A percentile compares a stretch with the other conserved stretches of the same genome.
phyloP scores from a whole-genome alignment of 2,888 invertebrate genomes.

The Chromoteleia sp. region DNA sequence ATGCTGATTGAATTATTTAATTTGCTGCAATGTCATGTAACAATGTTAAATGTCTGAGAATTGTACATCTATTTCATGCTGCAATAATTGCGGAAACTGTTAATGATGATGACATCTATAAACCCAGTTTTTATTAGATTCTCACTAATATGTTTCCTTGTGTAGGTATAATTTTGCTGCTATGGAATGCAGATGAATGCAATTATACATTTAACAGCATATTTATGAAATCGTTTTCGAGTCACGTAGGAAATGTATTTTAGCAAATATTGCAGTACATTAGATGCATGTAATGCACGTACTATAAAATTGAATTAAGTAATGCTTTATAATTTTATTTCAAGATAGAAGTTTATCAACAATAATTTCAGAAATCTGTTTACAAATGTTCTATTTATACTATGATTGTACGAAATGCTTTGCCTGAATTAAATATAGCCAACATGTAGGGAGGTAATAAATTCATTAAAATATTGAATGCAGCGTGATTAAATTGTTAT shows the following conservation, averaged over 20 bases:
- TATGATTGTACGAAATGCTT: no score
- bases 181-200: slow-evolving; percentile 57
- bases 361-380: neutral
- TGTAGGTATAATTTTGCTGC: slow-evolving; percentile 45
- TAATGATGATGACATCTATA: slow-evolving; percentile 53
- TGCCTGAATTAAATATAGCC: no score
- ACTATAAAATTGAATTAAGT: slow-evolving; percentile 1
- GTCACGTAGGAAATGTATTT: slow-evolving; percentile 58
- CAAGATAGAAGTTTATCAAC: neutral
- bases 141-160: slow-evolving; percentile 47
- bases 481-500: neutral
- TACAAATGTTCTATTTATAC: no score
- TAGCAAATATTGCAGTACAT: slow-evolving; percentile 46
- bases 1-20: slow-evolving; percentile 6
- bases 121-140: slow-evolving; percentile 48
- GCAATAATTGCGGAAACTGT: slow-evolving; percentile 19
- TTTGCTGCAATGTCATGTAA: neutral
- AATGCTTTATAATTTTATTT: neutral
- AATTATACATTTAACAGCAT: slow-evolving; percentile 61
- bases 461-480: neutral
- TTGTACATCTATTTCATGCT: slow-evolving; percentile 1
- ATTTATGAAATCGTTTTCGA: slow-evolving; percentile 51
- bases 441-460: no score
- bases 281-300: slow-evolving; percentile 35
- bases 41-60: slow-evolving; percentile 12